Evolutionary conservation across 2,113 vertebrate species (phyloP).

Genomic region (Pseudonaja textilis): DNA sequence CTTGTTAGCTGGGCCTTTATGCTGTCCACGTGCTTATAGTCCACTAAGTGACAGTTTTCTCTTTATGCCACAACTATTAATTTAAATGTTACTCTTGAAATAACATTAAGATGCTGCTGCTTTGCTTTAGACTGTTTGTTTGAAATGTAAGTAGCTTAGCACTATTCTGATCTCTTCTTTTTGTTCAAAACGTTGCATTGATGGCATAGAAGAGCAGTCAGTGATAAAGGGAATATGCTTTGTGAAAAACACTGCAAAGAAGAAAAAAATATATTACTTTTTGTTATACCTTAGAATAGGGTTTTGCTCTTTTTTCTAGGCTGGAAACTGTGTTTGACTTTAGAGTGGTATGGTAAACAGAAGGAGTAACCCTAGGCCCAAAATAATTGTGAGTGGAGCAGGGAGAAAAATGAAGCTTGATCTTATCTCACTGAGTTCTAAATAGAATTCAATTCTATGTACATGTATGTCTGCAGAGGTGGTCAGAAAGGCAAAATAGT

Average conservation of each 20-base stretch:
- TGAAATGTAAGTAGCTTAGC: background rate
- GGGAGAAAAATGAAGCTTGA: background rate
- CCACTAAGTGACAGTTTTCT: background rate
- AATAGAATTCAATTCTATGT: background rate
- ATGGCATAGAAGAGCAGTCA: background rate
- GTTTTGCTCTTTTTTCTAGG: background rate
- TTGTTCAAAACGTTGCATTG: background rate
- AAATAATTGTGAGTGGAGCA: background rate
- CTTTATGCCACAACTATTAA: background rate
- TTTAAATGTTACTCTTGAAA: background rate
- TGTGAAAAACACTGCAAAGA: background rate
- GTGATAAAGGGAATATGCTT: background rate
- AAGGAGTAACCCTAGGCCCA: background rate
- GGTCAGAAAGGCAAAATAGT: background rate
- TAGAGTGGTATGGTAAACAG: background rate
- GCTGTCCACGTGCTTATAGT: background rate
- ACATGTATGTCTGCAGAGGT: background rate
- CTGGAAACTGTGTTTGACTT: background rate
- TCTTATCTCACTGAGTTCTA: background rate
- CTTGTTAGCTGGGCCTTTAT: background rate
- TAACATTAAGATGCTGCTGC: background rate
- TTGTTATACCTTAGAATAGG: background rate
- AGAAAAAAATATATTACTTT: background rate
- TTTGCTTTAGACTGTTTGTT: background rate
- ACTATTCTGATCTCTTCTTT: background rate